Base-by-base conservation (phyloP, 2,888 invertebrate species). In the Poecilus cupreus region DNA sequence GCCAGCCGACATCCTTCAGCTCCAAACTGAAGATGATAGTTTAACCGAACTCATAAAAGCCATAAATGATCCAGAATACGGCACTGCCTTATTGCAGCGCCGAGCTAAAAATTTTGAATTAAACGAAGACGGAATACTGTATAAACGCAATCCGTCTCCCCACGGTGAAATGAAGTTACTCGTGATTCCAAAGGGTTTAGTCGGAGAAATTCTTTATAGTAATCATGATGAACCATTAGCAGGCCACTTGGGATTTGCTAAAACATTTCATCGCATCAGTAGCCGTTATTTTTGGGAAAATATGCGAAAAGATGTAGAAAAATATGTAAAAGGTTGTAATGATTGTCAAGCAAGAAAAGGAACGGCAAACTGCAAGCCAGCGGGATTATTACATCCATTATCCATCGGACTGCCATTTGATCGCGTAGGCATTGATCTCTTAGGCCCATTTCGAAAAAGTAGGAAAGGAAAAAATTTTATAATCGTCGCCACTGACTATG, bases 151-250 rank as follows among this genome's bases (percentile, higher is more conserved):
- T 16, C 51, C 51, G 1, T 18, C 16, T 18, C 3, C 51, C 6
- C 2, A 51, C 10, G 51, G 51, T 0, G 10, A 20, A 5, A 18
- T 0, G 0, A 3, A 20, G 0, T 20, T 51, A 1, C 6, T 51
- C 18, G 18, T 51, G 20, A 51, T 51, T 1, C 51, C 51, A 3
- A 4, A 8, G 3, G 10, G 20, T 8, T 51, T 51, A 5, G 10
- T 16, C 16, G 51, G 22, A 20, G 20, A 51, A 51, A 51, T 51
- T 10, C 8, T 51, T 1, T 51, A 20, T 22, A 18, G 51, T 18
- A 51, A 86, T 57, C 22, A 85, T 6, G 79, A 86, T 32, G 85
- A 84, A 11, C 85, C 85, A 0, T 83, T 85, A 70, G 20, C 82
- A 5, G 82, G 76, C 79, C 84, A 84, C 18, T 68, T 37, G 6